Evolutionary conservation across 2,888 invertebrate genomes (phyloP).

Genomic region (Cryptocephalus primarius): DNA sequence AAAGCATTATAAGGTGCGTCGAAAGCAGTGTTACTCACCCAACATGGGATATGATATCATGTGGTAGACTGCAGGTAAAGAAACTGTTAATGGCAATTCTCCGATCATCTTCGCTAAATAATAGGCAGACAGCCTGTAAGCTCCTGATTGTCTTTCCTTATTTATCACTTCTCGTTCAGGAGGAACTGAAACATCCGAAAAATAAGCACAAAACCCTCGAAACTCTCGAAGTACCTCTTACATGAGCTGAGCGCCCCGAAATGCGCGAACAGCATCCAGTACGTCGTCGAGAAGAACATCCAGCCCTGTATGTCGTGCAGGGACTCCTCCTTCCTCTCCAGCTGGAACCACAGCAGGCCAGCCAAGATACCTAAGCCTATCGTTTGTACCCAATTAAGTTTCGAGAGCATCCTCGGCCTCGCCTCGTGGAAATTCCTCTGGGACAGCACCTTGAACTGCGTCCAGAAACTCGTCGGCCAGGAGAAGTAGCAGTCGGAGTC

Average conservation of each 20-base stretch:
- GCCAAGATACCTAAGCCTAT: constrained; percentile 59
- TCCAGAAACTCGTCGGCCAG: constrained; percentile 68
- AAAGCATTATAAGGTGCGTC: too few species aligned
- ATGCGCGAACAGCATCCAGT: constrained; percentile 72
- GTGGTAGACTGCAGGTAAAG: constrained; percentile 65
- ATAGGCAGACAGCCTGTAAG: constrained; percentile 69
- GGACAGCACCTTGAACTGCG: constrained; percentile 65
- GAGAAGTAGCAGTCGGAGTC: constrained; percentile 52
- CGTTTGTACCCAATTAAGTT: constrained; percentile 67
- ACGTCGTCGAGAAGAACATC: constrained; percentile 76
- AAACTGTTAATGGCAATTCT: constrained; percentile 63
- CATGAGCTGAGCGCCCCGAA: constrained; percentile 71
- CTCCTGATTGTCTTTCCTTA: constrained; percentile 67
- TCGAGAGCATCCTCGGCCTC: constrained; percentile 62
- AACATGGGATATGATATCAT: constrained; percentile 68
- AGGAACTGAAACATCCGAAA: constrained; percentile 48
- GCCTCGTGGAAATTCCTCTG: constrained; percentile 68
- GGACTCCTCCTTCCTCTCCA: constrained; percentile 62
- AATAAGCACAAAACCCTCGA: background rate
- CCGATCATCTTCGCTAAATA: constrained; percentile 75
- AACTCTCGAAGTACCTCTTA: constrained; percentile 39
- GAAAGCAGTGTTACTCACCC: constrained; percentile 36
- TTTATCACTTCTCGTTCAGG: constrained; percentile 68
- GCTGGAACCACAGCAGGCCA: constrained; percentile 68
- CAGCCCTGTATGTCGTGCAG: constrained; percentile 70